phyloP scores from a whole-genome alignment of 2,888 invertebrate species.

The Himalopsyche tibetana region DNA sequence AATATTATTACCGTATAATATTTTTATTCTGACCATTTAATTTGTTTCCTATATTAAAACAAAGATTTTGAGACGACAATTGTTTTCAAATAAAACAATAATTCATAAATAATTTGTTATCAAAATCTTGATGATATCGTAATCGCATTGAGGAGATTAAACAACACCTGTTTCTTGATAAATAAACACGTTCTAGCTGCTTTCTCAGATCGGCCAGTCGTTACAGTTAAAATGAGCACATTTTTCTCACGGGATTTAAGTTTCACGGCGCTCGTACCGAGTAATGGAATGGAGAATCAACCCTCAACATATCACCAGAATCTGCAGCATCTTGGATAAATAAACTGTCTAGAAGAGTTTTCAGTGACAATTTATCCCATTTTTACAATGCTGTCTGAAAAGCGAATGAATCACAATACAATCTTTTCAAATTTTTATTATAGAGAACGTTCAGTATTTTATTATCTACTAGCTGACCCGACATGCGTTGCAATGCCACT shows the following conservation, averaged over 20 bases:
- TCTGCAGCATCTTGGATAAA: conserved; percentile 37
- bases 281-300: conserved; percentile 48
- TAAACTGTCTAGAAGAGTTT: not conserved
- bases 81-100: too few relatives aligned
- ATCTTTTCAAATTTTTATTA: not conserved
- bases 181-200: not conserved
- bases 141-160: not conserved
- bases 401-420: not conserved
- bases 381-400: not conserved
- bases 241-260: conserved; percentile 47
- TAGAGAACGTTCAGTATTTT: too few relatives aligned
- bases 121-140: too few relatives aligned
- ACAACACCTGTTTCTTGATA: not conserved
- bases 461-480: too few relatives aligned
- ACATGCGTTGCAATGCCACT: too few relatives aligned
- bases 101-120: too few relatives aligned
- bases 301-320: conserved; percentile 46
- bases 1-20: too few relatives aligned
- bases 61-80: too few relatives aligned
- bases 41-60: too few relatives aligned
- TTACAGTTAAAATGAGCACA: conserved; percentile 47
- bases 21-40: too few relatives aligned
- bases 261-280: not conserved
- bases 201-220: not conserved
- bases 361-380: not conserved